Evolutionary conservation across 92 coral and sea anemone species (phyloP).

Genomic region (Palythoa caribaeorum): DNA sequence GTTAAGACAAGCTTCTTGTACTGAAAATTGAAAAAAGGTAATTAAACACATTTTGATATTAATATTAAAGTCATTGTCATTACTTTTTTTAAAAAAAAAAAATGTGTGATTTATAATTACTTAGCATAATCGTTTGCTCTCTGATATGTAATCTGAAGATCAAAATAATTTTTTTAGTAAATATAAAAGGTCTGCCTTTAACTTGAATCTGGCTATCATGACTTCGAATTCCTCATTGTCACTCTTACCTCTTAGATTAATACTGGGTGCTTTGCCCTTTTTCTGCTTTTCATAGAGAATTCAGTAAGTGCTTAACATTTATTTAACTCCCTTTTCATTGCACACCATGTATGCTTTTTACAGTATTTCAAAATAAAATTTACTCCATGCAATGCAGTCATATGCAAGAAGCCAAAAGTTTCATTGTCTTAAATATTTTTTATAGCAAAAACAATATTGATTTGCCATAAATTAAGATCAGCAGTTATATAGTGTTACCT

Average conservation of each 20-base stretch:
- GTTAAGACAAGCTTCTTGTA: slow-evolving; percentile 42
- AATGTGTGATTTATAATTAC: slow-evolving; percentile 7
- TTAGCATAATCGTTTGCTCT: background rate
- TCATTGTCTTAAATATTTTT: background rate
- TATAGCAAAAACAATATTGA: background rate
- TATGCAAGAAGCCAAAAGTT: background rate
- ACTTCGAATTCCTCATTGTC: background rate
- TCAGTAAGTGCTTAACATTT: background rate
- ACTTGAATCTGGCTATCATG: background rate
- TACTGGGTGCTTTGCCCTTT: background rate
- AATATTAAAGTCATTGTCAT: background rate
- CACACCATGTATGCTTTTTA: background rate
- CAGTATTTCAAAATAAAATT: background rate
- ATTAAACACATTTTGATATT: background rate
- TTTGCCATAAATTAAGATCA: background rate
- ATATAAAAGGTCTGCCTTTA: background rate
- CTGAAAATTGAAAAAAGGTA: slow-evolving; percentile 12
- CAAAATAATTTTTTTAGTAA: background rate
- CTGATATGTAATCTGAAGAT: background rate
- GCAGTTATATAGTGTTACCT: slow-evolving; percentile 43
- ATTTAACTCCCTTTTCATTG: background rate
- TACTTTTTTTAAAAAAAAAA: background rate
- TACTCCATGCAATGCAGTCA: background rate
- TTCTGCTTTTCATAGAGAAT: background rate
- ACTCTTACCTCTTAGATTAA: background rate